Conservation (phyloP, 2,888 invertebrate genomes). For the Meganola albula region DNA sequence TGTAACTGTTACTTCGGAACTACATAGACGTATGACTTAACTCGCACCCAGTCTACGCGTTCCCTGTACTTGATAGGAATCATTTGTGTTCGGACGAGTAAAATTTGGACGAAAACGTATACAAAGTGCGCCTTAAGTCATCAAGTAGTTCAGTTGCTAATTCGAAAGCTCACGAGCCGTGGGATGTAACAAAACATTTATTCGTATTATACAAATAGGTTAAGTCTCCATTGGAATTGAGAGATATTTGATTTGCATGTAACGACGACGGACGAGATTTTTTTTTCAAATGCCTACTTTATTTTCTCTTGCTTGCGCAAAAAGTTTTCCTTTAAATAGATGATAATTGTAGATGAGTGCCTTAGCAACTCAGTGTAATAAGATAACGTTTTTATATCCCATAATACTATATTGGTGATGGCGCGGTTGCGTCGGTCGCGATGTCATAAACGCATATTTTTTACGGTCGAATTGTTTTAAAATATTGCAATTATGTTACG, state of each 20-base stretch:
- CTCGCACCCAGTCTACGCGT: no score
- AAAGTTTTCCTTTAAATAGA: slow-evolving; percentile 58
- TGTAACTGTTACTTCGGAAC: no score
- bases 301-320: slow-evolving; percentile 53
- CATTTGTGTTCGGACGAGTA: no score
- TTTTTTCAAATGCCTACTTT: slow-evolving; percentile 40
- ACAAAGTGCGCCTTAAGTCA: no score
- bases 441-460: slow-evolving; percentile 37
- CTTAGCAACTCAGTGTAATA: slow-evolving; percentile 74
- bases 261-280: slow-evolving; percentile 60
- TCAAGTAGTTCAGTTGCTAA: no score
- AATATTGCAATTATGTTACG: slow-evolving; percentile 39
- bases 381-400: slow-evolving; percentile 53
- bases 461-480: slow-evolving; percentile 34
- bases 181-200: slow-evolving; percentile 67
- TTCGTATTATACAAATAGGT: slow-evolving; percentile 66
- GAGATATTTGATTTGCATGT: slow-evolving; percentile 60
- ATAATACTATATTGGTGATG: slow-evolving; percentile 33
- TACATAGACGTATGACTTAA: no score
- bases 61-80: no score
- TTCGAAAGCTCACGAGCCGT: slow-evolving; percentile 52
- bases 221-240: slow-evolving; percentile 72
- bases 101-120: no score
- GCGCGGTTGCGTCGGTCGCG: slow-evolving; percentile 33
- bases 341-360: slow-evolving; percentile 69